These are phyloP conservation scores for Druon quercuslanigerum DNA, from an alignment of 1,140 invertebrate genomes.

Conservation along the genomic window DNA sequence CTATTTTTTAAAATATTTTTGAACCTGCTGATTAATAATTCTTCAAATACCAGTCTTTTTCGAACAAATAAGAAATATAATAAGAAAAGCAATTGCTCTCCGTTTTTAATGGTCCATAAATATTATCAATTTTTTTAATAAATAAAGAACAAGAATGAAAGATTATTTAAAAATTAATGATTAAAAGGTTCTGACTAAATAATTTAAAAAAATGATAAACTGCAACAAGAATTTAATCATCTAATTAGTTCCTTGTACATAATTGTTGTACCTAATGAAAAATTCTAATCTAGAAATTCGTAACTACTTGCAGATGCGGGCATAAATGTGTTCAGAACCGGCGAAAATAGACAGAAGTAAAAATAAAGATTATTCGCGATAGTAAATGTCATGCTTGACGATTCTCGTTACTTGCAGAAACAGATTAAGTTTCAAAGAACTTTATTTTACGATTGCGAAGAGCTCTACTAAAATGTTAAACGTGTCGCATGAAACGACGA, in stretches of 20 bases:
- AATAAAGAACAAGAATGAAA: no score
- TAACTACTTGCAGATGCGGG: not conserved
- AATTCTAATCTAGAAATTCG: not conserved
- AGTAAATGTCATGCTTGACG: slow-evolving; percentile 22
- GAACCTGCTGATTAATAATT: no score
- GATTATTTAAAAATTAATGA: no score
- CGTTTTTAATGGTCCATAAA: no score
- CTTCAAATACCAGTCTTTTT: no score
- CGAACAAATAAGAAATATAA: no score
- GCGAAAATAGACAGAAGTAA: not conserved
- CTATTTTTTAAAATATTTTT: no score
- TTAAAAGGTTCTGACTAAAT: no score
- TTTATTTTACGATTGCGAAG: slow-evolving; percentile 27
- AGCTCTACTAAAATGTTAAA: slow-evolving; percentile 30
- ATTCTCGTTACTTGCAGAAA: slow-evolving; percentile 26
- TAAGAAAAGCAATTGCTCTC: no score
- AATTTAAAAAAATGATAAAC: no score
- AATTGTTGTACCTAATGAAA: not conserved
- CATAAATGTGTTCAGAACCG: not conserved
- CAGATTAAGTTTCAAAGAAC: slow-evolving; percentile 24
- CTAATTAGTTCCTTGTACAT: not conserved
- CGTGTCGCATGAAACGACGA: slow-evolving; percentile 18
- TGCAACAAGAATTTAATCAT: no score
- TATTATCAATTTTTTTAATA: no score
- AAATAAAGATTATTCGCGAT: slow-evolving; percentile 14